phyloP scores from a whole-genome alignment of 2,888 invertebrate genomes.

The Brenthis daphne region DNA sequence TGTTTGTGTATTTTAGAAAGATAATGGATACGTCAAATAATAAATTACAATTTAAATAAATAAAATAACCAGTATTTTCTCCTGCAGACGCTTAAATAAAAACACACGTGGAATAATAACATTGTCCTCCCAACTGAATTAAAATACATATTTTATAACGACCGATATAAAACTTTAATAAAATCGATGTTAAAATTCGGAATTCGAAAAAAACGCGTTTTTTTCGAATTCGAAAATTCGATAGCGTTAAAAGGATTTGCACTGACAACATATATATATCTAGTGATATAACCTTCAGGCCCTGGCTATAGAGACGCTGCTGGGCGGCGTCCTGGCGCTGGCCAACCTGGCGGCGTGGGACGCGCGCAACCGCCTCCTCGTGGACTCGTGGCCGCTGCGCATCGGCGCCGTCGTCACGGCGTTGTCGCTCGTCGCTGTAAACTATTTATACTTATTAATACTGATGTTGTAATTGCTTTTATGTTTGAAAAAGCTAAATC shows the following conservation, averaged over 20 bases:
- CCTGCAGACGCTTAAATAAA: no score
- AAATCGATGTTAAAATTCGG: no score
- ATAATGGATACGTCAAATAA: not conserved
- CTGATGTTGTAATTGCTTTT: not conserved
- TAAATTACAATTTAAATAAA: no score
- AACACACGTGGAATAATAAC: not conserved
- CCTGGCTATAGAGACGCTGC: slow-evolving; percentile 82
- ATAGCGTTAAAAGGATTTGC: no score
- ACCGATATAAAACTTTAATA: no score
- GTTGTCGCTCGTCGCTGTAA: slow-evolving; percentile 84
- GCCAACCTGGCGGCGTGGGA: slow-evolving; percentile 88
- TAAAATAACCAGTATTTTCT: no score
- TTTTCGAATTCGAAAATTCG: no score
- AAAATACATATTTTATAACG: no score
- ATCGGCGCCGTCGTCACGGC: slow-evolving; percentile 85
- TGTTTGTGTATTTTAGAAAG: not conserved
- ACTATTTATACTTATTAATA: slow-evolving; percentile 42
- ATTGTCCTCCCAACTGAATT: not conserved
- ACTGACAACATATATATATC: no score
- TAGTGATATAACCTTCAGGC: slow-evolving; percentile 53
- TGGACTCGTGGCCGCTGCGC: slow-evolving; percentile 85
- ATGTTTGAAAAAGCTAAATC: not conserved
- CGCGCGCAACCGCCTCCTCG: slow-evolving; percentile 81
- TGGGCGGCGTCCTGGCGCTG: slow-evolving; percentile 84
- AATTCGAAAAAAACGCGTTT: no score